Conservation (phyloP, 2,113 vertebrate species). For the Mohoua ochrocephala region DNA sequence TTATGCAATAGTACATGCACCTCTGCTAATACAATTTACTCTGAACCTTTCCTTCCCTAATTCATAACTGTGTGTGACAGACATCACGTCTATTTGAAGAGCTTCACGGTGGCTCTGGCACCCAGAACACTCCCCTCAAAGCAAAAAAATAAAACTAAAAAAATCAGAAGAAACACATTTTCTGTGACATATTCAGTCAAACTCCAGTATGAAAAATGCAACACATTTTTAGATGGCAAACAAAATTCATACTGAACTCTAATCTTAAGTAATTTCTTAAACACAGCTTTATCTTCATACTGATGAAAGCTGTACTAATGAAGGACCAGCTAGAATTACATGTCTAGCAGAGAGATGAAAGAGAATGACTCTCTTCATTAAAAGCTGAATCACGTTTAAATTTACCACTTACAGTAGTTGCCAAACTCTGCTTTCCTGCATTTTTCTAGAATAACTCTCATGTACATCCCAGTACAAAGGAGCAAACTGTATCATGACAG, state of each 20-base stretch:
- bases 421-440: neutral
- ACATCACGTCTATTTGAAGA: neutral
- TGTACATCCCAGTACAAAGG: neutral
- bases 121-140: neutral
- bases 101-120: neutral
- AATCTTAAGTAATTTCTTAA: conserved; percentile 52
- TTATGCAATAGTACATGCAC: neutral
- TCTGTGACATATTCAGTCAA: neutral
- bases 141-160: neutral
- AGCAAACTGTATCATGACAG: neutral
- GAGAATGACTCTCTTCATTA: conserved; percentile 31
- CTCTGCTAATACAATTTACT: neutral
- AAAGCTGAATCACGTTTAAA: conserved; percentile 24
- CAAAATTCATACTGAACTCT: neutral
- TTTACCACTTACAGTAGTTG: conserved; percentile 11
- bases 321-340: conserved; percentile 49
- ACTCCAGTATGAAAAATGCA: neutral
- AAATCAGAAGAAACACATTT: neutral
- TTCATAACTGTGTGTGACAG: neutral
- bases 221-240: neutral
- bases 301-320: conserved; percentile 56
- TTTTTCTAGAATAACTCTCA: neutral
- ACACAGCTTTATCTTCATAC: conserved; percentile 27
- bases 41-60: neutral
- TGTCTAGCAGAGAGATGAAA: conserved; percentile 27